Conservation (phyloP, 1,140 invertebrate species). For the Drosophila yakuba region DNA sequence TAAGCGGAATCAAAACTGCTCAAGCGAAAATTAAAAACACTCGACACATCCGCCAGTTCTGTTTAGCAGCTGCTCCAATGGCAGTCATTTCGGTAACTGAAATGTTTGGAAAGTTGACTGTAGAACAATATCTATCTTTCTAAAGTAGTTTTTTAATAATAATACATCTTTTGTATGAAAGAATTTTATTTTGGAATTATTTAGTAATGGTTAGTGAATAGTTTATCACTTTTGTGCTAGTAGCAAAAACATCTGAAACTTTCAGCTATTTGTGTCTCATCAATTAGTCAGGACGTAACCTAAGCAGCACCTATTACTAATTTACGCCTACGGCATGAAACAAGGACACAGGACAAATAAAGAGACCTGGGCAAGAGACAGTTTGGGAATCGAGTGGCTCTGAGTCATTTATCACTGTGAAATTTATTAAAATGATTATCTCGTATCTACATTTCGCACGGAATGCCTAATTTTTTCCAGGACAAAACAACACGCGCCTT, state of each 20-base stretch:
- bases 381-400: constrained; percentile 11
- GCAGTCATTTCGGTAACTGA: constrained; percentile 17
- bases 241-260: too few relatives aligned
- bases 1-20: constrained; percentile 26
- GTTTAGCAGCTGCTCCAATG: constrained; percentile 26
- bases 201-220: too few relatives aligned
- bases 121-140: background rate
- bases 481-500: constrained; percentile 20
- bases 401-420: constrained; percentile 77
- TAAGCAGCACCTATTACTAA: constrained; percentile 67
- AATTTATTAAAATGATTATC: constrained; percentile 84
- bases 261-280: constrained; percentile 16
- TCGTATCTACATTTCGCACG: constrained; percentile 78
- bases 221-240: too few relatives aligned
- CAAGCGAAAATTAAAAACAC: constrained; percentile 53
- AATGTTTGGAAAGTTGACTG: constrained; percentile 9
- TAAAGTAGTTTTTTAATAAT: background rate
- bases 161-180: too few relatives aligned
- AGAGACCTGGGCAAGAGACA: background rate
- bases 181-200: too few relatives aligned
- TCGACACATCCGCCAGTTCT: constrained; percentile 38
- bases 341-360: constrained; percentile 18
- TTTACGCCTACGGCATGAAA: constrained; percentile 48
- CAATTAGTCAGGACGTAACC: constrained; percentile 40
- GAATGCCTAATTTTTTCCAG: constrained; percentile 74